These are phyloP conservation scores for Escarpia spicata DNA, from an alignment of 2,888 invertebrate species.

Conservation along the genomic window DNA sequence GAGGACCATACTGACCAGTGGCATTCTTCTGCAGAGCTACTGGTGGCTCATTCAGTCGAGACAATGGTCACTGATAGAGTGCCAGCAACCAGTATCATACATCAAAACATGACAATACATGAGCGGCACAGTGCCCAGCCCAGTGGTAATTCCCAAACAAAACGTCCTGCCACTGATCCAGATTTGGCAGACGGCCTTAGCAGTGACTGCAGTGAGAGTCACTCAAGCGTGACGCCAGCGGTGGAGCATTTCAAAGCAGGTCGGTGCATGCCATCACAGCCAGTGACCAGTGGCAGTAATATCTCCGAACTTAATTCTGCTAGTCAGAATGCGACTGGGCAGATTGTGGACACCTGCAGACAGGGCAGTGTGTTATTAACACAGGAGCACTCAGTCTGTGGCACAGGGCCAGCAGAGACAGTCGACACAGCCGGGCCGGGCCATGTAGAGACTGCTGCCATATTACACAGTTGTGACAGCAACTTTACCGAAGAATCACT, in stretches of 20 bases:
- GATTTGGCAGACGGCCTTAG: background rate
- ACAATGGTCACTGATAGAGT: background rate
- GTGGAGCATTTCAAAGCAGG: background rate
- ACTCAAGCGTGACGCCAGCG: background rate
- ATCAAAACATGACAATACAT: background rate
- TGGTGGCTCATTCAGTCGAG: background rate
- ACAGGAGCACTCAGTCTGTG: background rate
- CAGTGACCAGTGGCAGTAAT: conserved; percentile 16
- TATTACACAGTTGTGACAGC: background rate
- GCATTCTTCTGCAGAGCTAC: background rate
- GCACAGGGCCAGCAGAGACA: background rate
- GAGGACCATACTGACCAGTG: background rate
- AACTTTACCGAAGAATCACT: background rate
- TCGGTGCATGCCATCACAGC: background rate
- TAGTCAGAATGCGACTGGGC: background rate
- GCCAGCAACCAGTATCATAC: background rate
- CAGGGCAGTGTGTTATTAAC: conserved; percentile 5
- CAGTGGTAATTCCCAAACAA: background rate
- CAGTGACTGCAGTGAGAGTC: background rate
- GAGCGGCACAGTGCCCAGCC: background rate
- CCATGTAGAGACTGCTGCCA: background rate
- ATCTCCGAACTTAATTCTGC: background rate
- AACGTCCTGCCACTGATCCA: background rate
- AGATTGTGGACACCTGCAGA: background rate
- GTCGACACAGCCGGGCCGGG: background rate